Evolutionary conservation across 1,140 invertebrate species (phyloP).

Genomic region (Pectinophora gossypiella): DNA sequence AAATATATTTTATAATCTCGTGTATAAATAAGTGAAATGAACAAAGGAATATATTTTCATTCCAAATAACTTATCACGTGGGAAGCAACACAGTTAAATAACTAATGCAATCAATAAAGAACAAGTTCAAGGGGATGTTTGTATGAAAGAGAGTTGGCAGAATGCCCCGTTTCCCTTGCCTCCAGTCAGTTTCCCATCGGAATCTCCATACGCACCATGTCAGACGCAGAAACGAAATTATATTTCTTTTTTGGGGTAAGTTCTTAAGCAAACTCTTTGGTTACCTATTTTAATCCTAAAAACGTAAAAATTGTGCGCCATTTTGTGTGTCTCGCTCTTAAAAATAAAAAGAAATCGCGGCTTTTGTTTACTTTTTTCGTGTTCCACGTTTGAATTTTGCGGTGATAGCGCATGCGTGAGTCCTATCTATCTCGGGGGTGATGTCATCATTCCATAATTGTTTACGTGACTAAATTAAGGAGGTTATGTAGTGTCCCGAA

Average conservation of each 20-base stretch:
- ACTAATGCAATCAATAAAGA: slow-evolving; percentile 4
- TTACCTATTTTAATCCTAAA: neutral
- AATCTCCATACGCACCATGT: slow-evolving; percentile 33
- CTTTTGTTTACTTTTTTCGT: slow-evolving; percentile 1
- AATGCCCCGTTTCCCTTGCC: slow-evolving; percentile 23
- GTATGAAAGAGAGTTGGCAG: slow-evolving; percentile 32
- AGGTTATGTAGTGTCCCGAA: neutral
- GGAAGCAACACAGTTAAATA: slow-evolving; percentile 10
- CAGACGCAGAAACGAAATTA: slow-evolving; percentile 20
- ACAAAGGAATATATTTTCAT: too few species aligned
- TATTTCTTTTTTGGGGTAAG: slow-evolving; percentile 44
- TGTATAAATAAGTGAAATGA: too few species aligned
- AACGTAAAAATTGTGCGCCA: too few species aligned
- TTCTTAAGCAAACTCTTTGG: slow-evolving; percentile 4
- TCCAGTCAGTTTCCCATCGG: slow-evolving; percentile 34
- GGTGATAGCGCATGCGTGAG: neutral
- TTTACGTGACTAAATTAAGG: neutral
- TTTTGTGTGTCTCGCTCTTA: too few species aligned
- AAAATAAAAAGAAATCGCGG: too few species aligned
- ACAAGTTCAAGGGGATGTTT: slow-evolving; percentile 5
- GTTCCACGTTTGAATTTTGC: neutral
- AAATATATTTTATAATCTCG: too few species aligned
- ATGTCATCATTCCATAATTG: neutral
- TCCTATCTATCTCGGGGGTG: neutral
- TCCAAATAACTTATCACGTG: too few species aligned